Evolutionary conservation across 1,140 invertebrate species (phyloP).

Genomic region (Ephestia elutella): DNA sequence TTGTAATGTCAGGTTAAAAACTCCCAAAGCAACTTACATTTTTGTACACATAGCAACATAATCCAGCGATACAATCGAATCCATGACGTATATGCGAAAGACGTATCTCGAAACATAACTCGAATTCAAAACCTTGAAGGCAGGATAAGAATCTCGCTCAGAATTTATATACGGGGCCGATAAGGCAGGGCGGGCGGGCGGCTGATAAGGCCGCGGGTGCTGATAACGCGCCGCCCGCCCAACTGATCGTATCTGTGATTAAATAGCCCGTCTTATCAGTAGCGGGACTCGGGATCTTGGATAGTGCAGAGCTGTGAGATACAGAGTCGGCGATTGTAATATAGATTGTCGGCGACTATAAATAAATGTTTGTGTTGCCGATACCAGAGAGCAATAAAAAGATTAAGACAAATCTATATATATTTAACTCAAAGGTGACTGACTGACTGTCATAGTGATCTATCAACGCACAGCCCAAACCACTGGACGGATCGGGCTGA

Average conservation of each 20-base stretch:
- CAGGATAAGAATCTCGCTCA: constrained; percentile 35
- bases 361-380: no score
- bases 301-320: constrained; percentile 24
- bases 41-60: no score
- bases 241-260: constrained; percentile 55
- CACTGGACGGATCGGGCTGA: no score
- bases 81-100: neutral
- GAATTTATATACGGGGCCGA: constrained; percentile 47
- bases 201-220: constrained; percentile 22
- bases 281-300: constrained; percentile 34
- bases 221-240: constrained; percentile 47
- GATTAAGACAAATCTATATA: no score
- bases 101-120: constrained; percentile 9
- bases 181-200: constrained; percentile 24
- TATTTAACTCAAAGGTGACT: no score
- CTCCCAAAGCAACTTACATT: no score
- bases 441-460: no score
- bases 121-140: constrained; percentile 14
- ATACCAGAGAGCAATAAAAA: no score
- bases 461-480: no score
- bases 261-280: constrained; percentile 57
- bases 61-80: neutral
- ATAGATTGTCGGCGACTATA: no score
- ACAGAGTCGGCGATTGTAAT: neutral
- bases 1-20: no score